phyloP scores from a whole-genome alignment of 1,140 invertebrate genomes.

The Telenomus remus region DNA sequence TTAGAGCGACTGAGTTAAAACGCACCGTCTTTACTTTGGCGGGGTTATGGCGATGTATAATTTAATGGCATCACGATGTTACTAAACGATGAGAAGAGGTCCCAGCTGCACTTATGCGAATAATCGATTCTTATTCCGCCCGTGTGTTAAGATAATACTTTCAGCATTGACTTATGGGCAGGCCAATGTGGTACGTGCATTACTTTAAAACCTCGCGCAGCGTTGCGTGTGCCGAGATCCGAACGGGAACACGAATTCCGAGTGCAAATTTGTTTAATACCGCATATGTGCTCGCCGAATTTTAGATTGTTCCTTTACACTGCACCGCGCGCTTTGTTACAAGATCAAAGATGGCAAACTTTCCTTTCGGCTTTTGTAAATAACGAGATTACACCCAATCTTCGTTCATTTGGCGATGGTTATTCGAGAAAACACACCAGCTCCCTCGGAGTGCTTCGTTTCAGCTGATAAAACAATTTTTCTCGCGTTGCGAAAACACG shows the following conservation, averaged over 20 bases:
- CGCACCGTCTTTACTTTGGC: conserved; percentile 23
- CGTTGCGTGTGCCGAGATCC: too few species aligned
- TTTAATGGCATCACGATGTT: conserved; percentile 31
- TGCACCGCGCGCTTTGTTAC: too few species aligned
- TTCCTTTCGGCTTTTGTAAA: too few species aligned
- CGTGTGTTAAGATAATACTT: conserved; percentile 34
- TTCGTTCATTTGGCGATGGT: too few species aligned
- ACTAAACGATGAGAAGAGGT: conserved; percentile 38
- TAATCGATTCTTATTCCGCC: conserved; percentile 37
- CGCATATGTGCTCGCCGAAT: neutral
- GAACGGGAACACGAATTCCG: too few species aligned
- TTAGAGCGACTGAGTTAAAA: conserved; percentile 14
- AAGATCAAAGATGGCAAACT: too few species aligned
- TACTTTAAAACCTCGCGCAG: neutral
- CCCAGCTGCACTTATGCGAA: conserved; percentile 38
- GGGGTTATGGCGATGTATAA: conserved; percentile 29
- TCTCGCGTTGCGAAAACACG: too few species aligned
- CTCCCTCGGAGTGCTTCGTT: too few species aligned
- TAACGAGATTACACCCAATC: too few species aligned
- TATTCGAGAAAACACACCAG: too few species aligned
- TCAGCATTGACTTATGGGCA: conserved; percentile 12
- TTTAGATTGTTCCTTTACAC: neutral
- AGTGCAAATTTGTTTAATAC: neutral
- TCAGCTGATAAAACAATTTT: too few species aligned
- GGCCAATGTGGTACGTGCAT: neutral